Evolutionary conservation across 2,888 invertebrate genomes (phyloP), one percentile per base, ranked within the genome.

Genomic region (Ectemnius lituratus): DNA sequence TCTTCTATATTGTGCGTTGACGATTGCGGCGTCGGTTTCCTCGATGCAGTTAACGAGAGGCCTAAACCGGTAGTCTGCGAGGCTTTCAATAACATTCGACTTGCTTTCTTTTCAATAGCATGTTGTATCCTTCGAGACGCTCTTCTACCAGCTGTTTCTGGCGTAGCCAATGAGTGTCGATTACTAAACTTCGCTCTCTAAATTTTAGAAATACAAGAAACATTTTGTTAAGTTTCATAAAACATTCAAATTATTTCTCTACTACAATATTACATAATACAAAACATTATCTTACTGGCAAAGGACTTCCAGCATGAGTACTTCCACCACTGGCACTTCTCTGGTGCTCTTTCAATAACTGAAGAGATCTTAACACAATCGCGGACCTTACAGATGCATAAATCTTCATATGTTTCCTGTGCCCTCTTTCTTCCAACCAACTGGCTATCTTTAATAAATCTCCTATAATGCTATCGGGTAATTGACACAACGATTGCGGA

Each of bases 1-100:
- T 90, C 90, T 37, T 90, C 90, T 18, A 85, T 80, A 14, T 85
- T 80, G 46, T 86, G 84, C 20, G 90, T 89, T 57, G 84, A 86
- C 18, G 85, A 81, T 49, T 83, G 84, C 0, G 84, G 82, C 0
- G 84, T 84, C 0, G 94, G 93, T 58, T 94, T 92, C 60, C 95
- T 91, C 2, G 90, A 88, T 0, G 93, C 92, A 3, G 96, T 96
- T 61, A 97, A 93, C 2, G 95, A 95, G 11, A 90, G 68, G 4
- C 87, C 88, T 69, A 96, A 92, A 0, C 96, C 96, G 0, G 97
- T 97, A 0, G 95, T 97, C 89, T 96, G 97, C 0, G 96, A 96
- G 0, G 96, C 97, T 87, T 94, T 96, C 90, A 95, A 92, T 87
- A 97, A 93, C 93, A 97, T 95, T 95, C 95, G 86, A 96, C 96